Evolutionary conservation across 2,888 invertebrate genomes (phyloP), one percentile per base, ranked within the genome.

Genomic region (Troilus luridus): DNA sequence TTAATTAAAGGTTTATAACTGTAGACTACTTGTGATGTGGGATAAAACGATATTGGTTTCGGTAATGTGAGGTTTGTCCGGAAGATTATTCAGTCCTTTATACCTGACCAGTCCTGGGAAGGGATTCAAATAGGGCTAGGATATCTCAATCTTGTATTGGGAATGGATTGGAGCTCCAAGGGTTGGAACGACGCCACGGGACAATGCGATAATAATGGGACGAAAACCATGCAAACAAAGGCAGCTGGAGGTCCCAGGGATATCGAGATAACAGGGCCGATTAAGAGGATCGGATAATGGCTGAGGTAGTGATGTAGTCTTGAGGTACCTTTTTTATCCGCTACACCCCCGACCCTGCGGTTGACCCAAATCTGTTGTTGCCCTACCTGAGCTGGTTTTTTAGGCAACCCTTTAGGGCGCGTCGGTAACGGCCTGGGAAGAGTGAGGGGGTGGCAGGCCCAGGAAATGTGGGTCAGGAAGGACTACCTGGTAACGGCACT

Each of bases 401-500:
- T 85, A 85, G 85, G 85, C 85, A 85, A 85, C 85, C 85, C 85
- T 85, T 85, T 89, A 89, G 89, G 89, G 62, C 54, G 67, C 21
- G 89, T n/a, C 67, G 54, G 56, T 90, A 90, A 90, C 90, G 90
- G 90, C 85, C 85, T 85, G 85, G 85, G 85, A 85, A 85, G 85
- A 56, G 10, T 85, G 85, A 85, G 72, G 90, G 77, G 62, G 90
- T 9, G 90, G 58, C 27, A 27, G 88, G 56, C 56, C 56, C 59
- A 62, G 88, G 59, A 90, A 58, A 90, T 90, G 90, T 90, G 77
- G 90, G 88, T 88, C 91, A 91, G 67, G 81, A 56, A 60, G 60
- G 19, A 21, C 88, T 64, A 88, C 81, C 89, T 89, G 90, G 62
- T 91, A 91, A 88, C 91, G 91, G 91, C 72, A 90, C 89, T 62